These are phyloP conservation scores for Zaprionus lineosus DNA, from an alignment of 2,888 invertebrate genomes.

Conservation along the genomic window DNA sequence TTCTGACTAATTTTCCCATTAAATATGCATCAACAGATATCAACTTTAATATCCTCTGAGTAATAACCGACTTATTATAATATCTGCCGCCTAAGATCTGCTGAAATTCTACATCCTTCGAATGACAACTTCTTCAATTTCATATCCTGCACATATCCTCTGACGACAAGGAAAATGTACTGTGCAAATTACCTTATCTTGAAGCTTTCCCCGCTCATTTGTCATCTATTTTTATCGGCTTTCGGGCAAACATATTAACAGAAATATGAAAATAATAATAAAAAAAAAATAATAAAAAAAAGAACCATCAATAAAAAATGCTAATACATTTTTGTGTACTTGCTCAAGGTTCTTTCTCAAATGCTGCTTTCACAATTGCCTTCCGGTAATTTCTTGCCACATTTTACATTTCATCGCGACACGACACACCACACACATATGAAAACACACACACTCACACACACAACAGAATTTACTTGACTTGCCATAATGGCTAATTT, in stretches of 20 bases:
- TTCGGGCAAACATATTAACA: neutral
- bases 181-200: neutral
- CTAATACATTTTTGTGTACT: conserved; percentile 53
- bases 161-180: neutral
- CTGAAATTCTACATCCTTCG: no score
- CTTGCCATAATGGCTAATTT: conserved; percentile 74
- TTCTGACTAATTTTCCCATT: no score
- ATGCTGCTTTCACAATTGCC: conserved; percentile 40
- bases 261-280: neutral
- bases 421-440: conserved; percentile 18
- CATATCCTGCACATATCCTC: no score
- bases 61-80: no score
- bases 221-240: conserved; percentile 37
- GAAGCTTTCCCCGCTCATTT: no score
- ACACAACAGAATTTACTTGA: conserved; percentile 24
- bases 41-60: no score
- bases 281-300: neutral
- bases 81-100: no score
- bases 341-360: conserved; percentile 49
- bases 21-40: no score
- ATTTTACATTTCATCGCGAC: conserved; percentile 68
- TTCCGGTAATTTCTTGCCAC: conserved; percentile 68
- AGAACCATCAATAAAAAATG: conserved; percentile 42
- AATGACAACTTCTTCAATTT: no score
- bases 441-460: conserved; percentile 21